Conservation (phyloP, 2,797 vertebrate genomes). For the Myiotriccus ornatus region DNA sequence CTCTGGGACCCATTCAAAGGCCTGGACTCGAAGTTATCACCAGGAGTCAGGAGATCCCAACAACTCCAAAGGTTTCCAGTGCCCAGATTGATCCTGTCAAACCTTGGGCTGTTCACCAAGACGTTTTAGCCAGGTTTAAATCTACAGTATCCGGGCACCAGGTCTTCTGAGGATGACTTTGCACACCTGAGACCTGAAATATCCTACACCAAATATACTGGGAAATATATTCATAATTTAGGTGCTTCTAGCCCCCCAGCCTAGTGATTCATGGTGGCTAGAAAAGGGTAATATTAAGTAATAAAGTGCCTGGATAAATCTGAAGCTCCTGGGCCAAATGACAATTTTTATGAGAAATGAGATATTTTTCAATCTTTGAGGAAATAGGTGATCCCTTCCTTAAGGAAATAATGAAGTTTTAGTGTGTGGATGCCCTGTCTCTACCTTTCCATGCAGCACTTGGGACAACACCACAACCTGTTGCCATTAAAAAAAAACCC, state of each 20-base stretch:
- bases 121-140: neutral
- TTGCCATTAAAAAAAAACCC: neutral
- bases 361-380: neutral
- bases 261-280: neutral
- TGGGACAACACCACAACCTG: neutral
- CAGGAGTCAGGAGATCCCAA: neutral
- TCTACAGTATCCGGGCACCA: neutral
- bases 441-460: neutral
- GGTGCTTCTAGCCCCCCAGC: neutral
- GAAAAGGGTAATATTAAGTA: neutral
- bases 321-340: neutral
- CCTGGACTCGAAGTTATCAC: neutral
- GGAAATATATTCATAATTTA: neutral
- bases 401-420: neutral
- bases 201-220: neutral
- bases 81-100: neutral
- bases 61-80: neutral
- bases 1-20: neutral
- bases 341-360: neutral
- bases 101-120: neutral
- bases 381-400: neutral
- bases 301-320: neutral
- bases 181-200: neutral
- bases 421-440: neutral
- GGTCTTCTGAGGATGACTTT: neutral